Conservation (phyloP, 2,888 invertebrate species). For the Epinotia brunnichana region DNA sequence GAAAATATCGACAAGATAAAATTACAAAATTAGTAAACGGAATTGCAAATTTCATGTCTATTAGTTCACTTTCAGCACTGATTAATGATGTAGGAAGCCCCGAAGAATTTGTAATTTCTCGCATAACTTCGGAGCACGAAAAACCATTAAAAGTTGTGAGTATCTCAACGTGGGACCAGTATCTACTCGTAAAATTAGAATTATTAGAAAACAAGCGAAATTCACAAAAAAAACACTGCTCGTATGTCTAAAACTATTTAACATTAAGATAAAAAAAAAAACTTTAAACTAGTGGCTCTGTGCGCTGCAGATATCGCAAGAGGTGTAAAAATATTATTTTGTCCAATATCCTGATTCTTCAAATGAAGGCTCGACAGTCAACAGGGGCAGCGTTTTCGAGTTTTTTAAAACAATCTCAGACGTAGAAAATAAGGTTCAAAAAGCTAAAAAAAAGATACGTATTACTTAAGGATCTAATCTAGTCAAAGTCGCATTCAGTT, state of each 20-base stretch:
- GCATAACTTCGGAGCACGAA: slow-evolving; percentile 13
- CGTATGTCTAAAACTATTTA: not conserved
- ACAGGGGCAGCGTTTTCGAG: no score
- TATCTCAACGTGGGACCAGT: not conserved
- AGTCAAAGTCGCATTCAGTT: no score
- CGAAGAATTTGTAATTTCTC: slow-evolving; percentile 16
- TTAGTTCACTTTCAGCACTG: slow-evolving; percentile 7
- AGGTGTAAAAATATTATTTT: no score
- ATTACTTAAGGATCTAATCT: no score
- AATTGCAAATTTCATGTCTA: slow-evolving; percentile 14
- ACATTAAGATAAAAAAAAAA: no score
- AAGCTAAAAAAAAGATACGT: no score
- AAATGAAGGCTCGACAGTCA: no score
- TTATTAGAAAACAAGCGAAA: not conserved
- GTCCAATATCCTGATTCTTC: no score
- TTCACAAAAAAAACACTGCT: not conserved
- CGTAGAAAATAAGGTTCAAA: no score
- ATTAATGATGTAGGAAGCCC: slow-evolving; percentile 22
- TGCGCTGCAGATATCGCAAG: no score
- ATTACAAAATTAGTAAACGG: not conserved
- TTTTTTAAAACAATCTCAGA: no score
- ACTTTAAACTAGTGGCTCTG: no score
- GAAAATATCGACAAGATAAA: not conserved
- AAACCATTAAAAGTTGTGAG: slow-evolving; percentile 24
- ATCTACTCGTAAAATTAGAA: not conserved